Evolutionary conservation across 1,140 invertebrate species (phyloP).

Genomic region (Campoletis sonorensis): DNA sequence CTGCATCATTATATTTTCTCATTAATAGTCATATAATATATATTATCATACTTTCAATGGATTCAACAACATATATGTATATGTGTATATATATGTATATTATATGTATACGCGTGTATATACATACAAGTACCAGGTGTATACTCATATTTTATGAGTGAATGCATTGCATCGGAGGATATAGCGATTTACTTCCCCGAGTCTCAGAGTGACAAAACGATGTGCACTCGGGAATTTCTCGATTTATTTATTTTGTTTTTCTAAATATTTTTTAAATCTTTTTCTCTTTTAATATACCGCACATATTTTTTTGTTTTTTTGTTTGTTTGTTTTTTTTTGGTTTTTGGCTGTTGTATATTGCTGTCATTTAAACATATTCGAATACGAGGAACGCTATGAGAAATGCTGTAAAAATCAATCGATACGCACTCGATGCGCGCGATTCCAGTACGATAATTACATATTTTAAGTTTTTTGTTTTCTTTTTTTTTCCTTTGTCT

Average conservation of each 20-base stretch:
- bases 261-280: slow-evolving; percentile 25
- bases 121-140: slow-evolving; percentile 72
- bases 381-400: slow-evolving; percentile 47
- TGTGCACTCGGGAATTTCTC: slow-evolving; percentile 15
- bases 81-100: slow-evolving; percentile 65
- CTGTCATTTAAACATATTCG: slow-evolving; percentile 46
- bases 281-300: slow-evolving; percentile 18
- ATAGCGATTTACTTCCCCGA: slow-evolving; percentile 45
- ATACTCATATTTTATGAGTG: slow-evolving; percentile 62
- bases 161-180: slow-evolving; percentile 67
- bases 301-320: slow-evolving; percentile 23
- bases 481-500: background rate
- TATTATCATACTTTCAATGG: slow-evolving; percentile 76
- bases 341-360: slow-evolving; percentile 39
- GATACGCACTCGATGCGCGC: slow-evolving; percentile 15
- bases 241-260: slow-evolving; percentile 28
- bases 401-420: slow-evolving; percentile 43
- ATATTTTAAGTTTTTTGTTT: background rate
- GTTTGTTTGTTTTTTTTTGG: no score
- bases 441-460: slow-evolving; percentile 35
- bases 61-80: slow-evolving; percentile 75
- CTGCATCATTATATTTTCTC: slow-evolving; percentile 61
- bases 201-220: slow-evolving; percentile 34
- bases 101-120: slow-evolving; percentile 66
- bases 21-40: slow-evolving; percentile 68